Evolutionary conservation across 2,797 vertebrate species (phyloP), one percentile per base, ranked within the genome.

Genomic region (Ctenopoma multispine): DNA sequence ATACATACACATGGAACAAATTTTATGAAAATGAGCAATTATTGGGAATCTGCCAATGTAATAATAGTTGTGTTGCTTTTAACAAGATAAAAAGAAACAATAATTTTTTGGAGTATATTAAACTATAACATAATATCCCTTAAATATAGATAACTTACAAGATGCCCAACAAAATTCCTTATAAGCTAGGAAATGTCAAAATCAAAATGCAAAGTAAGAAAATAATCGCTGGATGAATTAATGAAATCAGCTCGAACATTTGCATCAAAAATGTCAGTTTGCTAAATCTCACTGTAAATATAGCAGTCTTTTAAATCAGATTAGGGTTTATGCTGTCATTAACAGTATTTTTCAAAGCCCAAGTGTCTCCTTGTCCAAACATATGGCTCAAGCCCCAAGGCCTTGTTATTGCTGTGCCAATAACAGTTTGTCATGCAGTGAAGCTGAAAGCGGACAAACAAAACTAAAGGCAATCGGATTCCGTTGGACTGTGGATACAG

Each of bases 371-470:
- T 85, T 92, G 90, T 90, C 86, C 86, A 94, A 94, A 94, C 93
- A 93, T 92, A 93, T 94, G 92, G 92, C 83, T 90, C 85, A 87
- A 89, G 86, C 90, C 92, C 88, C 75, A 72, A 92, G 92, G 90
- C 90, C 91, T 87, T 89, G 84, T 93, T 92, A 90, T 88, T 83
- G 75, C 90, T 90, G 88, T 94, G 92, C 91, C 92, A 94, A 91
- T 89, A 90, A 93, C 90, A 93, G 90, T 94, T 93, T 93, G 91
- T 92, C 90, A 89, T 85, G 88, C 86, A 90, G 86, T 81, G 89
- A 89, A 78, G 86, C 90, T 86, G 84, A 92, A 92, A 92, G 87
- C 78, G 87, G 85, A 91, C 86, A 91, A 93, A 93, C 89, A 91
- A 83, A 92, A 92, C 92, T 89, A 82, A 91, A 82, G 88, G 91